A percentile compares a stretch with the other conserved stretches of the same genome.
These are phyloP conservation scores for Oligia strigilis DNA, from an alignment of 2,888 invertebrate genomes.

Conservation along the genomic window DNA sequence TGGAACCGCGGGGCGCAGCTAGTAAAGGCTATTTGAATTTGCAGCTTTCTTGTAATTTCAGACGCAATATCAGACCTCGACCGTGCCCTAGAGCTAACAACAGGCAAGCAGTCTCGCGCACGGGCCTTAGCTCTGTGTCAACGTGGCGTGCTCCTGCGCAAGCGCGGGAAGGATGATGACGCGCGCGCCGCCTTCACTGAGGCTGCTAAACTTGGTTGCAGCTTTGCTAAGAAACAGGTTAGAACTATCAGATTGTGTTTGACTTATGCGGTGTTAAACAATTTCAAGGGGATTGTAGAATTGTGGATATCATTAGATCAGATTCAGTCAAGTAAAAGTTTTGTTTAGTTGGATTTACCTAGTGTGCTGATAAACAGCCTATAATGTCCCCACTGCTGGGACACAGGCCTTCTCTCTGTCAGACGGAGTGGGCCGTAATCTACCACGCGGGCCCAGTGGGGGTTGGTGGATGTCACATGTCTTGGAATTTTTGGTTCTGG, in stretches of 20 bases:
- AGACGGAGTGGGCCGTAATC: not conserved
- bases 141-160: slow-evolving; percentile 94
- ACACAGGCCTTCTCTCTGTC: not conserved
- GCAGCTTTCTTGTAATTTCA: slow-evolving; percentile 74
- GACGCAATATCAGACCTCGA: slow-evolving; percentile 94
- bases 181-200: slow-evolving; percentile 94
- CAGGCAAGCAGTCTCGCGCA: slow-evolving; percentile 91
- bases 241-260: not conserved
- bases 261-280: slow-evolving; percentile 2
- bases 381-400: too few relatives aligned
- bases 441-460: too few relatives aligned
- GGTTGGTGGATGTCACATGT: not conserved
- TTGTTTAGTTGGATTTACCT: not conserved
- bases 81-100: slow-evolving; percentile 92
- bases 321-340: not conserved
- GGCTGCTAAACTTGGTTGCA: slow-evolving; percentile 95
- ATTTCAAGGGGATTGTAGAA: not conserved
- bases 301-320: not conserved
- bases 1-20: too few relatives aligned
- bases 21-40: too few relatives aligned
- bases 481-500: not conserved
- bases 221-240: slow-evolving; percentile 96
- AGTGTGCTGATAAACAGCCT: not conserved
- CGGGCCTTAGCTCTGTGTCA: slow-evolving; percentile 96
- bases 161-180: slow-evolving; percentile 92